Evolutionary conservation across 37 sponge, comb jelly and placozoan species (phyloP).

Genomic region (Spongilla lacustris): DNA sequence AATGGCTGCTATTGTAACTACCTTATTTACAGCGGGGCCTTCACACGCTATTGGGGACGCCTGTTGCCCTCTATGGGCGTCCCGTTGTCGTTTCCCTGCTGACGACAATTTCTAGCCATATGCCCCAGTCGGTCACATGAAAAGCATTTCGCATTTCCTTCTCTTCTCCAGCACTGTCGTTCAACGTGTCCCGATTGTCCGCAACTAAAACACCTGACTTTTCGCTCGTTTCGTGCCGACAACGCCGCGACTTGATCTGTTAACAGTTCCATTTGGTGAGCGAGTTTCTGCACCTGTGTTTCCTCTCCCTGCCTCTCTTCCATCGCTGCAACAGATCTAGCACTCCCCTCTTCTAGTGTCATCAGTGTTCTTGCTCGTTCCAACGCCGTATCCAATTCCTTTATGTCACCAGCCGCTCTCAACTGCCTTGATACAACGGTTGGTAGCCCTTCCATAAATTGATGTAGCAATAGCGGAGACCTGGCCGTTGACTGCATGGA

Average conservation of each 20-base stretch:
- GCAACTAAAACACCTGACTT: too few species aligned
- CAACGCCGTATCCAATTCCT: too few species aligned
- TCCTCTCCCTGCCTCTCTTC: not conserved
- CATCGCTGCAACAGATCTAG: constrained; percentile 15
- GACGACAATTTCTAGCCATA: constrained; percentile 18
- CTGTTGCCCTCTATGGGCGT: constrained; percentile 26
- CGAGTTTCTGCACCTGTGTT: not conserved
- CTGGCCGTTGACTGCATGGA: too few species aligned
- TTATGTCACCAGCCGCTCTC: too few species aligned
- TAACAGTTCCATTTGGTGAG: constrained; percentile 5
- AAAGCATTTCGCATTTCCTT: too few species aligned
- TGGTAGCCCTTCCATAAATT: too few species aligned
- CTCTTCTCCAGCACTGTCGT: too few species aligned
- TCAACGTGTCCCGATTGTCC: too few species aligned
- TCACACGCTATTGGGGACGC: not conserved
- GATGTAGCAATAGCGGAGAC: too few species aligned
- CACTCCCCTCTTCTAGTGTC: too few species aligned
- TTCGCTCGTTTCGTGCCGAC: not conserved
- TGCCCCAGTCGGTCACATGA: constrained; percentile 23
- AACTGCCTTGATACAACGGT: too few species aligned
- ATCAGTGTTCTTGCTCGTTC: too few species aligned
- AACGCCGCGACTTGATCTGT: constrained; percentile 46
- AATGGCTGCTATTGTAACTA: constrained; percentile 6
- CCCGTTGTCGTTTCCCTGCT: constrained; percentile 59
- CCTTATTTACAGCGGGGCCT: not conserved